phyloP scores from a whole-genome alignment of 1,140 invertebrate genomes.

The Aphelenchoides fujianensis region DNA sequence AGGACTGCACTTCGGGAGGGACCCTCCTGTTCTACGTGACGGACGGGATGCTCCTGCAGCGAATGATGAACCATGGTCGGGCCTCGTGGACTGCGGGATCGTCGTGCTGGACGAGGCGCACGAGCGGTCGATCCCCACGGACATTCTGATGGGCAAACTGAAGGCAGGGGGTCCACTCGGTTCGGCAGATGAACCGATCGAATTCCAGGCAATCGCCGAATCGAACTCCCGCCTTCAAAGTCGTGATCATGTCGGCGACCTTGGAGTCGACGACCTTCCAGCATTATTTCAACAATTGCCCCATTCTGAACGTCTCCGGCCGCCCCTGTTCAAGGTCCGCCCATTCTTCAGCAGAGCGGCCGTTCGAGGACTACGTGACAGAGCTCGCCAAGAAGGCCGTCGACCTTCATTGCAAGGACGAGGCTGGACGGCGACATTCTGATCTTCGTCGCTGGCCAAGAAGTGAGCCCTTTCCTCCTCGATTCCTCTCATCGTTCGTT shows the following conservation, averaged over 20 bases:
- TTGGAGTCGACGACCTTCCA: conserved; percentile 93
- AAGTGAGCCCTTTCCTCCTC: conserved; percentile 65
- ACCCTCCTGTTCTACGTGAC: conserved; percentile 98
- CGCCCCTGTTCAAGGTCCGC: no score
- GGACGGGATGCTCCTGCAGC: conserved; percentile 89
- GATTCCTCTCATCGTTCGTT: no score
- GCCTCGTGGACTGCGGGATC: conserved; percentile 78
- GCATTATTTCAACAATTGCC: conserved; percentile 89
- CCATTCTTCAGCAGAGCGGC: no score
- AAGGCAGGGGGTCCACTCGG: conserved; percentile 67
- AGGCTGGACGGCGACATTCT: conserved; percentile 89
- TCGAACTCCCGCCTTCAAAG: conserved; percentile 78
- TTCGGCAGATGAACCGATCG: not conserved
- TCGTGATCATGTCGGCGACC: conserved; percentile 92
- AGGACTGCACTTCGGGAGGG: conserved; percentile 69
- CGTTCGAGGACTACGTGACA: no score
- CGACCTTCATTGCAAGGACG: conserved; percentile 95
- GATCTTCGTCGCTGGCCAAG: conserved; percentile 71
- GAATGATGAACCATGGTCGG: conserved; percentile 76
- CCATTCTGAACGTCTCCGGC: conserved; percentile 90
- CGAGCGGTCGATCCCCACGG: conserved; percentile 82
- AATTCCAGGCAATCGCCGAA: not conserved
- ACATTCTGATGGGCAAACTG: conserved; percentile 34
- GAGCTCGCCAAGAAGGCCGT: no score
- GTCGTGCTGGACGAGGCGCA: conserved; percentile 97